Evolutionary conservation across 2,888 invertebrate species (phyloP).

Genomic region (Apoderus coryli): DNA sequence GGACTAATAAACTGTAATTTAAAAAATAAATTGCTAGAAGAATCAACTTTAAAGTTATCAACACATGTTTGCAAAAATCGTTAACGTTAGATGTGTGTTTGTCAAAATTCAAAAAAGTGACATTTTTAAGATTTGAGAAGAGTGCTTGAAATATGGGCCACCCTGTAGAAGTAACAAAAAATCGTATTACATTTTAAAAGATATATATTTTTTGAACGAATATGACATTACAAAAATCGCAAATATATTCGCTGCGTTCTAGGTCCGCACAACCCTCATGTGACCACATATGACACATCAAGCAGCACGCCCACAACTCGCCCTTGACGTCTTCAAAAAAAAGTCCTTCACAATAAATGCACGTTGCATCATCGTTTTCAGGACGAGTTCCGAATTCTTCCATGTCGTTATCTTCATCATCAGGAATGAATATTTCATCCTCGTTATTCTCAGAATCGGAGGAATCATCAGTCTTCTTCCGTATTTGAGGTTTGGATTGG

Average conservation of each 20-base stretch:
- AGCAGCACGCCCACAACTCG: constrained; percentile 5
- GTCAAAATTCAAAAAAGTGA: no score
- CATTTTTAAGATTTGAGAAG: constrained; percentile 2
- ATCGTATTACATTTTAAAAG: constrained; percentile 1
- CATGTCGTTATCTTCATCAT: constrained; percentile 7
- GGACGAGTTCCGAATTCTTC: constrained; percentile 8
- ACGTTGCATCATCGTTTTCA: constrained; percentile 9
- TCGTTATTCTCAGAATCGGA: constrained; percentile 8
- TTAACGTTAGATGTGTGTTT: neutral
- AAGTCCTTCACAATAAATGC: constrained; percentile 6
- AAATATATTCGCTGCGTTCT: constrained; percentile 7
- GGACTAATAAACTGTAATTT: constrained; percentile 6
- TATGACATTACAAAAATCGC: constrained; percentile 6
- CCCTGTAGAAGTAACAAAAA: constrained; percentile 2
- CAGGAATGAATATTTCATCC: constrained; percentile 6
- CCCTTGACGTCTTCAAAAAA: constrained; percentile 5
- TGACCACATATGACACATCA: constrained; percentile 2
- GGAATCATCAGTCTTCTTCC: constrained; percentile 7
- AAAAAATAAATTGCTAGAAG: constrained; percentile 4
- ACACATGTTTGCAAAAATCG: neutral
- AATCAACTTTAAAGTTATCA: neutral
- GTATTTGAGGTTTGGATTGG: constrained; percentile 4
- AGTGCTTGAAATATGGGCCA: constrained; percentile 3
- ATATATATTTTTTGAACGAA: constrained; percentile 2
- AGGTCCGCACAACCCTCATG: constrained; percentile 3